These are phyloP conservation scores for Tadarida brasiliensis DNA, from an alignment of 2,797 vertebrate genomes.

Conservation along the genomic window DNA sequence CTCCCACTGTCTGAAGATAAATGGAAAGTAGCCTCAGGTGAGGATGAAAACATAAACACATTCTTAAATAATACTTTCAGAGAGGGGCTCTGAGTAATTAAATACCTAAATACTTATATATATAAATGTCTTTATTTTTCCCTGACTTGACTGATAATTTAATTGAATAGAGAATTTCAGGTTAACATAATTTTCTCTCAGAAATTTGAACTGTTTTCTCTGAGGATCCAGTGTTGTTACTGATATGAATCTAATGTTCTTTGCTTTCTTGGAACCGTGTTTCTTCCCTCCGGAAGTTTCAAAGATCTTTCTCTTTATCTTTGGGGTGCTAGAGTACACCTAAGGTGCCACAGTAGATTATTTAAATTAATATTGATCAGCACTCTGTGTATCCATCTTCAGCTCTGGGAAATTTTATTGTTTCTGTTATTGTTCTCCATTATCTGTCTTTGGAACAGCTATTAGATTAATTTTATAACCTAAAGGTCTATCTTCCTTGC, in stretches of 20 bases:
- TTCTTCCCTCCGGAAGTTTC: conserved; percentile 48
- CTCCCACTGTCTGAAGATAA: no score
- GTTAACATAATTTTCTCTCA: background rate
- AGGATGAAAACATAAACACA: background rate
- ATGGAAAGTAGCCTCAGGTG: no score
- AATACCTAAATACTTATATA: background rate
- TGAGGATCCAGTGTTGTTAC: background rate
- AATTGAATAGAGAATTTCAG: conserved; percentile 11
- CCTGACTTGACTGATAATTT: background rate
- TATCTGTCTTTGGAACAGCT: background rate
- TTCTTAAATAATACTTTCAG: conserved; percentile 43
- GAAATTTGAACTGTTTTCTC: background rate
- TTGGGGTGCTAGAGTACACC: background rate
- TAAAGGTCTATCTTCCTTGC: background rate
- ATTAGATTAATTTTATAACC: background rate
- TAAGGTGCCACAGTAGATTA: background rate
- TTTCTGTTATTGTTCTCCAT: background rate
- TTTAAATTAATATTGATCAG: background rate
- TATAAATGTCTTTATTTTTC: background rate
- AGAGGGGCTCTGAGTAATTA: background rate
- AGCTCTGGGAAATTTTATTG: background rate
- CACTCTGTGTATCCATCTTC: background rate
- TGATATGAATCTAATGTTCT: background rate
- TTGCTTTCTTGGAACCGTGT: background rate
- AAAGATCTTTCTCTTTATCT: background rate